These are phyloP conservation scores for Epiblema foenella DNA, from an alignment of 2,888 invertebrate genomes.

Conservation along the genomic window DNA sequence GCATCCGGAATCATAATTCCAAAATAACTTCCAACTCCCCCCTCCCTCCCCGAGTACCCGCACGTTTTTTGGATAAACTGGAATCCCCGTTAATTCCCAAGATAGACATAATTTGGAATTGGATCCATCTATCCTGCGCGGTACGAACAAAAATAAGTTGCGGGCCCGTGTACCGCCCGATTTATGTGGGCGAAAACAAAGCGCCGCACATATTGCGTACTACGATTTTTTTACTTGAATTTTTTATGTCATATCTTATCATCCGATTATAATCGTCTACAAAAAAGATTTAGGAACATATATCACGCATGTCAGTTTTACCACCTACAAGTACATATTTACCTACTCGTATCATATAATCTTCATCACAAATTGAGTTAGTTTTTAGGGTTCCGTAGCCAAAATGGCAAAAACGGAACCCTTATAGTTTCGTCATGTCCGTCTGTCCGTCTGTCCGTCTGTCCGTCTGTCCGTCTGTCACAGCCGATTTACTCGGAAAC, in stretches of 20 bases:
- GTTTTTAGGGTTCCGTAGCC: no score
- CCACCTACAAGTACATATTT: no score
- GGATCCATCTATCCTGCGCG: conserved; percentile 82
- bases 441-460: no score
- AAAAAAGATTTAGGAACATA: background rate
- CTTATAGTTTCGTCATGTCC: no score
- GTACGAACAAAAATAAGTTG: conserved; percentile 82
- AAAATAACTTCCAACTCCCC: conserved; percentile 80
- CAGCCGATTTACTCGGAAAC: no score
- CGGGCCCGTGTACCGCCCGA: conserved; percentile 65
- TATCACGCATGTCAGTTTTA: no score
- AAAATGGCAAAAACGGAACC: no score
- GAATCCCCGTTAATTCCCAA: conserved; percentile 85
- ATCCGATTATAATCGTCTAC: background rate
- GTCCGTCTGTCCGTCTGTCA: no score
- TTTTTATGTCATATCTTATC: conserved; percentile 41
- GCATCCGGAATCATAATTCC: conserved; percentile 85
- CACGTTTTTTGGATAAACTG: conserved; percentile 82
- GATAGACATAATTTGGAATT: conserved; percentile 86
- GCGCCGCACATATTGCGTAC: conserved; percentile 59
- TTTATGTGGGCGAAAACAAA: conserved; percentile 79
- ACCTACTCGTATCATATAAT: no score
- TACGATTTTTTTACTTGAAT: conserved; percentile 53
- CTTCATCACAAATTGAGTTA: no score
- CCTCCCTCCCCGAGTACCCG: conserved; percentile 64